Conservation (phyloP, 2,113 vertebrate genomes). For the Albula glossodonta region DNA sequence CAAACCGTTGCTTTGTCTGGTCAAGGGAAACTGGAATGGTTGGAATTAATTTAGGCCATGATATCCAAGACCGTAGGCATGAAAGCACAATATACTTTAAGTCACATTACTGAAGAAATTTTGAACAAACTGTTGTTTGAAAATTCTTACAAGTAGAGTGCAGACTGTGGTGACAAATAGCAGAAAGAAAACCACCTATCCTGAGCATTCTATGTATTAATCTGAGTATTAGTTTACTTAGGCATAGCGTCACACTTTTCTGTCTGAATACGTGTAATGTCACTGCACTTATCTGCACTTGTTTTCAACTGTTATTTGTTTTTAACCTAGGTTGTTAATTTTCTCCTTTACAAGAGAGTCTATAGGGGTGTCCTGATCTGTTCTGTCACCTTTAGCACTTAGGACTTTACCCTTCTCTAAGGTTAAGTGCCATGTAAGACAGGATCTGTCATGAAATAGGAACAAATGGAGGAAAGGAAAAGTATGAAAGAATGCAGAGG, state of each 20-base stretch:
- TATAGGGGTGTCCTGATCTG: no score
- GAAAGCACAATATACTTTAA: not conserved
- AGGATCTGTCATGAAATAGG: not conserved
- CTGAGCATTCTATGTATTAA: no score
- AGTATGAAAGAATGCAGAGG: no score
- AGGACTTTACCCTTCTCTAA: no score
- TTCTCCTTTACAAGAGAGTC: no score
- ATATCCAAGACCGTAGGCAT: not conserved
- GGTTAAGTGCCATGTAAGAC: not conserved
- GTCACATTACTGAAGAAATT: not conserved
- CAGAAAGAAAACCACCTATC: no score
- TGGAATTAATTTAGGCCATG: not conserved
- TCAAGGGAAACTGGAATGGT: not conserved
- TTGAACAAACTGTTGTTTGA: not conserved
- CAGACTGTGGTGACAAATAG: no score
- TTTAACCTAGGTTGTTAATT: no score
- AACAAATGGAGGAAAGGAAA: not conserved
- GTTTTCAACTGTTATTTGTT: no score
- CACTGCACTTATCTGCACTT: no score
- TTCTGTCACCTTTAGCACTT: no score
- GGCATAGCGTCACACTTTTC: not conserved
- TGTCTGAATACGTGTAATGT: not conserved
- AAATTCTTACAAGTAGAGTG: not conserved
- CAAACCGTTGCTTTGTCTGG: not conserved
- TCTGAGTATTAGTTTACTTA: no score